Evolutionary conservation across 2,888 invertebrate genomes (phyloP).

Genomic region (Polylopha cassiicola): DNA sequence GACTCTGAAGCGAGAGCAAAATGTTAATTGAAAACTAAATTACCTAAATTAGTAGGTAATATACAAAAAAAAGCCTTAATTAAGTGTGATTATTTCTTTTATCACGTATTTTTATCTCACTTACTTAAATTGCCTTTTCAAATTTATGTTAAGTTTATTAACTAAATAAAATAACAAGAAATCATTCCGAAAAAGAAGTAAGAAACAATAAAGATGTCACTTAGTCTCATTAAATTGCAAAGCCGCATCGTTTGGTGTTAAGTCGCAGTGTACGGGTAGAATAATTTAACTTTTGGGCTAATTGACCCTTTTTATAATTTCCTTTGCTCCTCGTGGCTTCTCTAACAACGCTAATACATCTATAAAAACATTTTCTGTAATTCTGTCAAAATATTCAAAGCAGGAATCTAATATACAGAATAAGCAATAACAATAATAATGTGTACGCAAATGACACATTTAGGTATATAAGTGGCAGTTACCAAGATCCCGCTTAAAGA

Average conservation of each 20-base stretch:
- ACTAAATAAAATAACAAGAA: too few relatives aligned
- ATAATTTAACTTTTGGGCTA: slow-evolving; percentile 12
- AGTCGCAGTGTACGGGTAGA: slow-evolving; percentile 5
- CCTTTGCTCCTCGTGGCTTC: not conserved
- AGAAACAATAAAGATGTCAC: too few relatives aligned
- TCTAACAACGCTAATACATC: slow-evolving; percentile 6
- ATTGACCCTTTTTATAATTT: not conserved
- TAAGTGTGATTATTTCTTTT: too few relatives aligned
- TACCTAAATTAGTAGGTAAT: too few relatives aligned
- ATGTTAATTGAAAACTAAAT: too few relatives aligned
- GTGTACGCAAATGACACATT: slow-evolving; percentile 39
- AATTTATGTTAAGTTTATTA: too few relatives aligned
- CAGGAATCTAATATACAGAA: slow-evolving; percentile 16
- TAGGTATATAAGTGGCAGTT: slow-evolving; percentile 46
- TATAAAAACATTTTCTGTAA: slow-evolving; percentile 17
- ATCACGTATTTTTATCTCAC: too few relatives aligned
- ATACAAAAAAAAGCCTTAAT: too few relatives aligned
- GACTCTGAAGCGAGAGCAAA: too few relatives aligned
- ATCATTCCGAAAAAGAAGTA: too few relatives aligned
- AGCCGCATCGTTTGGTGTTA: slow-evolving; percentile 7
- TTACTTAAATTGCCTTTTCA: too few relatives aligned
- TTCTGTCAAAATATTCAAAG: slow-evolving; percentile 13
- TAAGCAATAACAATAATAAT: slow-evolving; percentile 30
- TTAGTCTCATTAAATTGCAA: slow-evolving; percentile 13
- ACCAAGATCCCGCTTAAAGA: slow-evolving; percentile 28